A percentile compares a stretch with the other conserved stretches of the same genome.
phyloP scores from a whole-genome alignment of 64 coral and sea anemone species.

The Porites australiensis region DNA sequence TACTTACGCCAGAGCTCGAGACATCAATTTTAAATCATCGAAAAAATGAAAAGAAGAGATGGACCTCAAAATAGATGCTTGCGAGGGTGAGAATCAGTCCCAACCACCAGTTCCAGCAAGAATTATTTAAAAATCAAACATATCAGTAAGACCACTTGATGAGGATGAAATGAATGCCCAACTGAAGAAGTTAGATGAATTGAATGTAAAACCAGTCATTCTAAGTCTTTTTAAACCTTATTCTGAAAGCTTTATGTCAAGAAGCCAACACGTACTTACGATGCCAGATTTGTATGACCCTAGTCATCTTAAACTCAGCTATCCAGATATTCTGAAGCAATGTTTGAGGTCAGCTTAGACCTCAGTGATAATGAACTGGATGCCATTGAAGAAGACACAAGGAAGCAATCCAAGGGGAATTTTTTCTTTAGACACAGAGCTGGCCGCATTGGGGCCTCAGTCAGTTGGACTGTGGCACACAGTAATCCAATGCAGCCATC shows the following conservation, averaged over 20 bases:
- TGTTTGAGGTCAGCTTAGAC: slow-evolving; percentile 3
- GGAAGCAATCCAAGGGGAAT: neutral
- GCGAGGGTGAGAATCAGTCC: neutral
- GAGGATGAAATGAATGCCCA: neutral
- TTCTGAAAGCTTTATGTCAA: slow-evolving; percentile 1
- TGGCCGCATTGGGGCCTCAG: slow-evolving; percentile 40
- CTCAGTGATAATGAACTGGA: neutral
- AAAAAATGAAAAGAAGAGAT: neutral
- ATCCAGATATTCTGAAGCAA: slow-evolving; percentile 5
- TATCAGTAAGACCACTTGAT: too few relatives aligned
- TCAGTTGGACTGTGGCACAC: neutral
- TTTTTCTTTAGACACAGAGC: slow-evolving; percentile 37
- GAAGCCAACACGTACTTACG: slow-evolving; percentile 19
- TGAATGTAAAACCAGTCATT: slow-evolving; percentile 33
- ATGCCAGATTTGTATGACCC: slow-evolving; percentile 19
- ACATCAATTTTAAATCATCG: slow-evolving; percentile 15
- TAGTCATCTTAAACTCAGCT: neutral
- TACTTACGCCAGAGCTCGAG: neutral
- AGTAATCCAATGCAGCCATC: slow-evolving; percentile 37
- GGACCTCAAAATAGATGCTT: slow-evolving; percentile 15
- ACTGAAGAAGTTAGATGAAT: neutral
- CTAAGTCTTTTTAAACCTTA: slow-evolving; percentile 6
- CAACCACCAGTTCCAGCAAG: too few relatives aligned
- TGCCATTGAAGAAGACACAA: too few relatives aligned
- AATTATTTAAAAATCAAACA: neutral